phyloP scores from a whole-genome alignment of 2,113 vertebrate genomes.

The Percopsis transmontana region DNA sequence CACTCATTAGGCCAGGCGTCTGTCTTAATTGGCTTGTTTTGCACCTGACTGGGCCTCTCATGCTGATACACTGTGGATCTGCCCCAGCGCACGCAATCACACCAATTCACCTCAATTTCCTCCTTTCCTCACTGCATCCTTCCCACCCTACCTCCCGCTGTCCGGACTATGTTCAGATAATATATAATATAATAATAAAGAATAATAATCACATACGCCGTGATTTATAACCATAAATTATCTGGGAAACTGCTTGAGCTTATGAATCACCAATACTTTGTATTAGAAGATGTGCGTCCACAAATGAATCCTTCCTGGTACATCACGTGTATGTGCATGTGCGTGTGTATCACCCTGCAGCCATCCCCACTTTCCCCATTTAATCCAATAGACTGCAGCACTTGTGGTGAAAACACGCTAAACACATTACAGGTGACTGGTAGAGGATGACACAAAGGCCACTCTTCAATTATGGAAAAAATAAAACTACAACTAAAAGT shows the following conservation, averaged over 20 bases:
- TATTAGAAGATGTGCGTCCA: slow-evolving; percentile 26
- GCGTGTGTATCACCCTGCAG: slow-evolving; percentile 25
- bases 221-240: slow-evolving; percentile 37
- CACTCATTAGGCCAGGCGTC: slow-evolving; percentile 62
- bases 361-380: slow-evolving; percentile 55
- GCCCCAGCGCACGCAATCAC: slow-evolving; percentile 51
- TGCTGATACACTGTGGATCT: slow-evolving; percentile 64
- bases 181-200: background rate
- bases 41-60: slow-evolving; percentile 66
- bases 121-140: slow-evolving; percentile 27
- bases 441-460: slow-evolving; percentile 61
- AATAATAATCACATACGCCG: background rate
- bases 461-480: slow-evolving; percentile 49
- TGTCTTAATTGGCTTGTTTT: slow-evolving; percentile 78
- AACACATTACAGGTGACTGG: slow-evolving; percentile 67
- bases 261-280: background rate
- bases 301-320: background rate
- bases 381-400: slow-evolving; percentile 51
- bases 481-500: slow-evolving; percentile 32
- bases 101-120: slow-evolving; percentile 67
- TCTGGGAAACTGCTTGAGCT: slow-evolving; percentile 33
- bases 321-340: slow-evolving; percentile 16
- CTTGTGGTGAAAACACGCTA: slow-evolving; percentile 47
- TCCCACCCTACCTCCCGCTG: slow-evolving; percentile 41
- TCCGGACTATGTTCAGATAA: slow-evolving; percentile 2